These are phyloP conservation scores for Gymnothorax javanicus DNA, from an alignment of 2,797 vertebrate genomes.

Conservation along the genomic window DNA sequence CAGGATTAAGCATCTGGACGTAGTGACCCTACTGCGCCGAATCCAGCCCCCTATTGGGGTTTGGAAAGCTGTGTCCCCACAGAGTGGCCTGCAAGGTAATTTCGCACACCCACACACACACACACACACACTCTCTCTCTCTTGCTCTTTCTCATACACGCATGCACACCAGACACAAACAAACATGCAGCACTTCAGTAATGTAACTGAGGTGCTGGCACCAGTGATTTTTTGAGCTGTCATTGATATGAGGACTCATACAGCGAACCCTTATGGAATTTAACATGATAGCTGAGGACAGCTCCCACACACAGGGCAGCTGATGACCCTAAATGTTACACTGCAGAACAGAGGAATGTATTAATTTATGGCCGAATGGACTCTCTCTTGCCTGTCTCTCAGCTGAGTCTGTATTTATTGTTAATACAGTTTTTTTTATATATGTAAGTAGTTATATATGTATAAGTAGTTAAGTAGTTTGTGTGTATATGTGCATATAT, in stretches of 20 bases:
- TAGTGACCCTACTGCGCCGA: conserved; percentile 91
- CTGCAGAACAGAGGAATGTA: background rate
- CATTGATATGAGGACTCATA: background rate
- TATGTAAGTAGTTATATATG: too few relatives aligned
- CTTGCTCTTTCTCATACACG: background rate
- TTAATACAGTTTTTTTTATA: background rate
- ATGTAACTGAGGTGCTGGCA: background rate
- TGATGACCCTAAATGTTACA: background rate
- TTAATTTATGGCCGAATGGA: background rate
- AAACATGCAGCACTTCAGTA: background rate
- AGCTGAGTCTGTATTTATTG: background rate
- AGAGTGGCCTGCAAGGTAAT: conserved; percentile 97
- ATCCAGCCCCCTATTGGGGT: conserved; percentile 97
- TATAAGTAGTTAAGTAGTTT: too few relatives aligned
- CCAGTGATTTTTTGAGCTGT: background rate
- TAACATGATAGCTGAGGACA: background rate
- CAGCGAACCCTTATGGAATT: background rate
- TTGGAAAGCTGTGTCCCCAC: conserved; percentile 96
- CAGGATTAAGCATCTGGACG: conserved; percentile 96
- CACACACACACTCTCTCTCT: background rate
- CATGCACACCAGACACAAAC: conserved; percentile 9
- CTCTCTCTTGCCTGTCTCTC: background rate
- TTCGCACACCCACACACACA: background rate
- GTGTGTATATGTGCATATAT: background rate
- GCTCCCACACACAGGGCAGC: background rate